A percentile compares a stretch with the other conserved stretches of the same genome.
Evolutionary conservation across 2,113 vertebrate genomes (phyloP).

Genomic region (Neoarius graeffei): DNA sequence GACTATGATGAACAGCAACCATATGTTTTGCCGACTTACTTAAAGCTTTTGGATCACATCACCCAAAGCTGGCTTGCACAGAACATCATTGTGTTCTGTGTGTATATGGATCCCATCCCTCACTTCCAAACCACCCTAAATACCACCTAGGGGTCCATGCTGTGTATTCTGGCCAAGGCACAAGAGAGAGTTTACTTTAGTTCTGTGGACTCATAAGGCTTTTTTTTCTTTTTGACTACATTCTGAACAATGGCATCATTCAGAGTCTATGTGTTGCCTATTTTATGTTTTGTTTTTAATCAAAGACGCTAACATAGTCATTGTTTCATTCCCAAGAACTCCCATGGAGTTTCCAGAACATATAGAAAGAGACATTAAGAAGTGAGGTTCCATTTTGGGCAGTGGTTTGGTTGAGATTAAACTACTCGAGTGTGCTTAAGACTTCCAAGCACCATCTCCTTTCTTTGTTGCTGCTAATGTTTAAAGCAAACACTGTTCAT

Average conservation of each 20-base stretch:
- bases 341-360: constrained; percentile 15
- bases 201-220: constrained; percentile 10
- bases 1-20: constrained; percentile 56
- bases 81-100: constrained; percentile 34
- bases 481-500: constrained; percentile 19
- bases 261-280: constrained; percentile 41
- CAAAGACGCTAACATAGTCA: constrained; percentile 41
- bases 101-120: constrained; percentile 46
- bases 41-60: constrained; percentile 30
- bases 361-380: not conserved
- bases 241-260: constrained; percentile 51
- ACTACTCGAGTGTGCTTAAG: constrained; percentile 4
- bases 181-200: constrained; percentile 41
- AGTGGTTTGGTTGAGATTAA: constrained; percentile 22
- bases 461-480: not conserved
- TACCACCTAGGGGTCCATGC: constrained; percentile 41
- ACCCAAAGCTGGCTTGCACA: constrained; percentile 23
- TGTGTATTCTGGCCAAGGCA: constrained; percentile 35
- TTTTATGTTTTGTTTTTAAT: constrained; percentile 46
- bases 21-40: constrained; percentile 48
- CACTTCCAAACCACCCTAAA: constrained; percentile 37
- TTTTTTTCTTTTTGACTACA: constrained; percentile 39
- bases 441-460: not conserved
- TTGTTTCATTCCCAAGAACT: constrained; percentile 20
- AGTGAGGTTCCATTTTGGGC: constrained; percentile 5